Base-by-base conservation (phyloP, 2,888 invertebrate genomes). In the Melinaea menophilus region DNA sequence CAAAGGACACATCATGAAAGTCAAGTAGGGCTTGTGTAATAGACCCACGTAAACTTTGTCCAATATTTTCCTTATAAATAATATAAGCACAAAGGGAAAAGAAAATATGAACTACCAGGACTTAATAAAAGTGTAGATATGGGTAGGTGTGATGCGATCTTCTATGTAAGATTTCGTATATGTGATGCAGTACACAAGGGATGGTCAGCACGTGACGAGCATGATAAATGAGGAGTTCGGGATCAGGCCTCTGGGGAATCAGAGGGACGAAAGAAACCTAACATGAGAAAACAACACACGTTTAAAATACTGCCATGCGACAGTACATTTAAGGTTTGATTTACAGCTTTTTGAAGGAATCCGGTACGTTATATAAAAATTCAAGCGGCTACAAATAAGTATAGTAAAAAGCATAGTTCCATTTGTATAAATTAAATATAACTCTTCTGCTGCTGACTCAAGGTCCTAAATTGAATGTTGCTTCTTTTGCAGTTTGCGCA, bases 201-300 rank as follows among this genome's bases (percentile, higher is more conserved):
- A 89, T 88, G 88, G 90, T 86, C 89, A 90, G 80, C 83, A 80
- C 90, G 89, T 89, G 90, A 89, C 90, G 87, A 85, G 90, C 85
- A 88, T 89, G 88, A 88, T 88, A 88, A 88, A 90, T 87, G 86
- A 84, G 82, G 77, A 86, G 79, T 83, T 81, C 84, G 86, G 86
- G 87, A 87, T 88, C 89, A 89, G 80, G 85, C 85, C 90, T 83
- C 88, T 70, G 70, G 89, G 86, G 89, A 86, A 80, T 88, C 81
- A 79, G 82, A 81, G 65, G 61, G 67, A 67, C 81, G 77, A 81
- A 81, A 81, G 78, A 81, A 87, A 80, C 77, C 77, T 77, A 81
- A 78, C 78, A 78, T 78, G 78, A 72, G 68, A 67, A 60, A 61
- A 67, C 62, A 71, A 66, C 62, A 55, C 55, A 56, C 70, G 72